Evolutionary conservation across 1,140 invertebrate genomes (phyloP), one percentile per base, ranked within the genome.

Genomic region (Caenorhabditis inopinata): DNA sequence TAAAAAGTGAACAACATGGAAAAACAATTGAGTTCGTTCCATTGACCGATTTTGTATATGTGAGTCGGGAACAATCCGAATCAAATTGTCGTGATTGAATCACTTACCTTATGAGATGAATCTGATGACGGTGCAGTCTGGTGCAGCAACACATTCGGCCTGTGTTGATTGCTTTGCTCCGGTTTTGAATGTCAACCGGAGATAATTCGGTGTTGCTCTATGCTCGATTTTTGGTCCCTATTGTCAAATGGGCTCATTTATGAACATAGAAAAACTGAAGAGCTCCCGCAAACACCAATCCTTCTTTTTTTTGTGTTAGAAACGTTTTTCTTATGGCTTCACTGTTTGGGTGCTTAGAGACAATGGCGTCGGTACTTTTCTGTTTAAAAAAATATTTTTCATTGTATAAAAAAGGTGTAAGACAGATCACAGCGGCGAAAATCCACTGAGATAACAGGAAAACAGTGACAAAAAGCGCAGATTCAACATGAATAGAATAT

Each of bases 41-140:
- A 45, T 16, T 35, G 23, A 29, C 21, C 27, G 27, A 27, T 27
- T n/a, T n/a, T n/a, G n/a, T n/a, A n/a, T n/a, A n/a, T n/a, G n/a
- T n/a, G n/a, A n/a, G n/a, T n/a, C n/a, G n/a, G n/a, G n/a, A n/a
- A n/a, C n/a, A n/a, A n/a, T n/a, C n/a, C n/a, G 29, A 29, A 78
- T 75, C 58, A n/a, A 27, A 42, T 49, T 68, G 2, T 32, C 38
- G 14, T 6, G 27, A 42, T 79, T 35, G 51, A 73, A 21, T 27
- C 14, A 27, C 42, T 74, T 18, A 85, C 85, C 85, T 85, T 68
- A 84, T 84, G 14, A 86, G 79, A 78, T 86, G 85, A 48, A 86
- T 77, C 74, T 86, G 85, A 83, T 86, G 85, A 23, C 85, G 74
- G 48, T 86, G 85, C 32, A 86, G 32, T 48, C 81, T 58, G 35